Evolutionary conservation across 2,797 vertebrate genomes (phyloP), one percentile per base, ranked within the genome.

Genomic region (Chrosomus eos): DNA sequence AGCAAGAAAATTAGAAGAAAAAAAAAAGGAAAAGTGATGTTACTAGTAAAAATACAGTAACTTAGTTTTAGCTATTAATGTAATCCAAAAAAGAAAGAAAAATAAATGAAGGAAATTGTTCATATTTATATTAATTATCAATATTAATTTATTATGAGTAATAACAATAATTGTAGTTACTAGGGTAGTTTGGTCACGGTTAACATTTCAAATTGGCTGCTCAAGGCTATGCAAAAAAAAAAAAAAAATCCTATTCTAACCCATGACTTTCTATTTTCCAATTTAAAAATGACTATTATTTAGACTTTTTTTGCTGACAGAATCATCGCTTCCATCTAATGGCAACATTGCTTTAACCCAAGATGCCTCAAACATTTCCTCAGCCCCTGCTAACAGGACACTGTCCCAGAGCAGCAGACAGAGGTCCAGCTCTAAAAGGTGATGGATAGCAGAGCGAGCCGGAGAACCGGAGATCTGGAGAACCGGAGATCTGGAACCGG

Each of bases 391-490:
- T 79, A 60, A 23, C 13, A 13, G 80, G 64, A 71, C 76, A 23
- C n/a, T 53, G 38, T 9, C 26, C 40, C 85, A 33, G 71, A 55
- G 64, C 79, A 82, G 33, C 55, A 75, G 33, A 53, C 80, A 53
- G 77, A 38, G 33, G 23, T 58, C 68, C 62, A 55, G 83, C 71
- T 48, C 40, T 67, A 21, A 72, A 48, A 60, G 38, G 72, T 86
- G 86, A 89, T 87, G 85, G 86, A 90, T 87, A 85, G 83, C 80
- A 38, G 68, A 16, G 45, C 45, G 55, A 74, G 68, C 40, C 9
- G 7, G 38, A 38, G 38, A 40, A 40, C 79, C n/a, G 4, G 72
- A 85, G 73, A 40, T 10, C 79, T n/a, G 6, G 72, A 85, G 73
- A 40, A 0, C 79, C n/a, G 6, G 73, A 85, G 74, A 78, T 79